These are phyloP conservation scores for Malthinus flaveolus DNA, from an alignment of 2,888 invertebrate genomes.

Conservation along the genomic window DNA sequence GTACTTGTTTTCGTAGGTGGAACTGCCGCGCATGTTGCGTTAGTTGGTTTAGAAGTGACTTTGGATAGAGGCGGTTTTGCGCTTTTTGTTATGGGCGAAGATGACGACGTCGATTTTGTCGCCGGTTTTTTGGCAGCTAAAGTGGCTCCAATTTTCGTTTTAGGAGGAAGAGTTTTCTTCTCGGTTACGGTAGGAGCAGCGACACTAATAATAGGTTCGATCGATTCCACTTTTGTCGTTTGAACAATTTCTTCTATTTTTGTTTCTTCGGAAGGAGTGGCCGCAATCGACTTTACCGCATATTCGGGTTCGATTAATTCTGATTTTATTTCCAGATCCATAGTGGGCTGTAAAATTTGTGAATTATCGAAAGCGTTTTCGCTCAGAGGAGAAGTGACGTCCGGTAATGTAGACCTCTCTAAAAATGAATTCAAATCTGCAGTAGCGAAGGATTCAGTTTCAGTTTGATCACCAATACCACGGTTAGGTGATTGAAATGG, in stretches of 20 bases:
- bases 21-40: constrained; percentile 25
- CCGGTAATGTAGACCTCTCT: constrained; percentile 39
- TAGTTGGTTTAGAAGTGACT: constrained; percentile 13
- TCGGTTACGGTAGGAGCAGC: constrained; percentile 29
- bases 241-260: constrained; percentile 33
- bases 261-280: constrained; percentile 45
- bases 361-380: constrained; percentile 9
- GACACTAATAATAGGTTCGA: constrained; percentile 7
- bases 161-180: constrained; percentile 38
- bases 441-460: constrained; percentile 35
- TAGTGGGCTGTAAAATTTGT: background rate
- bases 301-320: constrained; percentile 45
- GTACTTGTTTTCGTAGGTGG: constrained; percentile 26
- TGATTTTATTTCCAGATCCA: constrained; percentile 31
- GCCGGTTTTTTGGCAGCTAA: constrained; percentile 24
- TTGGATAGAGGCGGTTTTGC: background rate
- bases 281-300: constrained; percentile 39
- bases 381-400: constrained; percentile 41
- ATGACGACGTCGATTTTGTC: background rate
- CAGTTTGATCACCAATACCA: background rate
- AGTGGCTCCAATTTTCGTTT: constrained; percentile 24
- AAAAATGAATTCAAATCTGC: constrained; percentile 41
- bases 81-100: constrained; percentile 5
- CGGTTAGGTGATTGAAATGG: background rate
- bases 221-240: constrained; percentile 18